Base-by-base conservation (phyloP, 2,888 invertebrate genomes). In the Andrena bucephala region DNA sequence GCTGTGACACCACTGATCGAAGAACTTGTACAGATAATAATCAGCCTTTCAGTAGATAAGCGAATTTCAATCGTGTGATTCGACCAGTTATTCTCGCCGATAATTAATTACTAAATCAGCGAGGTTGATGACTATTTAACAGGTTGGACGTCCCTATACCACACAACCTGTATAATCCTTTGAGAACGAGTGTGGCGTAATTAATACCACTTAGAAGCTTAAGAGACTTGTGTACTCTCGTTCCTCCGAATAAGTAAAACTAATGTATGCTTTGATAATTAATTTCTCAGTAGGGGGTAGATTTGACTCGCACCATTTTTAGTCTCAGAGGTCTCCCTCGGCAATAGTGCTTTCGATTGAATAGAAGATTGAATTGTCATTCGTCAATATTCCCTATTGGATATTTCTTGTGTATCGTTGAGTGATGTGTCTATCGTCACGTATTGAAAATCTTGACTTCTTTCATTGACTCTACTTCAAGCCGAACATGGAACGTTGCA, bases 401-500 rank as follows among this genome's bases (percentile, higher is more conserved):
- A 42, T 42, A 42, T 42, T 42, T 16, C 4, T 20, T 8, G 8
- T 52, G 20, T 8, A 8, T 1, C 6, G 6, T 54, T 54, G n/a
- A 54, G 20, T 54, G 54, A 16, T 1, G 16, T 27, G 8, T 10
- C 24, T 33, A 20, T 36, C 36, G 7, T 54, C 24, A 27, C 36
- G 33, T n/a, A 27, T 24, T 13, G n/a, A 54, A 36, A 57, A 69
- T 42, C 27, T 13, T 36, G 59, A 59, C 29, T 36, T 33, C n/a
- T 16, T 5, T 27, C 24, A 52, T 24, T 29, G 27, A 13, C 1
- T n/a, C 27, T 54, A 33, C n/a, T 20, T 36, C 24, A 66, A 13
- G 29, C 16, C 31, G 48, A 57, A 31, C 36, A 77, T 48, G 48
- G 36, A 24, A 10, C 50, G 60, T 87, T 88, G 72, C 84, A 66